phyloP scores from a whole-genome alignment of 2,113 vertebrate genomes.

The Apus apus region DNA sequence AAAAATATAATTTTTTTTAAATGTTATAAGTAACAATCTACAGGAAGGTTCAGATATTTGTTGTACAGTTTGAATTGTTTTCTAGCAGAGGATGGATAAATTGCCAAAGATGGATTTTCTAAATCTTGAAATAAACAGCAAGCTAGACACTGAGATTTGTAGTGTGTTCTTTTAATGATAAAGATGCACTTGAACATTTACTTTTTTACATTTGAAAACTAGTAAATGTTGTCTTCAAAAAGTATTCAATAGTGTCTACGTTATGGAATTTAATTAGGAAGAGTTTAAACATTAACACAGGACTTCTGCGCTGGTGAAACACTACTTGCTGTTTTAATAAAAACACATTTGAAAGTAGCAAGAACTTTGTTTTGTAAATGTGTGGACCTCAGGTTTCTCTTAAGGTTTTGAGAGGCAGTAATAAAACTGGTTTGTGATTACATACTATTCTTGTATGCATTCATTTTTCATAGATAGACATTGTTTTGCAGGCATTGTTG shows the following conservation, averaged over 20 bases:
- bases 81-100: not conserved
- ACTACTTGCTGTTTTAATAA: not conserved
- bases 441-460: not conserved
- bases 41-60: not conserved
- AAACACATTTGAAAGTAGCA: not conserved
- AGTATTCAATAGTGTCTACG: not conserved
- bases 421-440: not conserved
- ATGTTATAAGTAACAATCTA: not conserved
- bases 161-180: not conserved
- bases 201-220: not conserved
- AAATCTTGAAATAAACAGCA: not conserved
- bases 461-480: not conserved
- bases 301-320: not conserved
- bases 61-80: not conserved
- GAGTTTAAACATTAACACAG: not conserved
- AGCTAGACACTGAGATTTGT: not conserved
- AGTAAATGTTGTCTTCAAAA: not conserved
- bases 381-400: not conserved
- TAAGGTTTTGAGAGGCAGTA: not conserved
- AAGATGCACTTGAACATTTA: not conserved
- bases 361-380: not conserved
- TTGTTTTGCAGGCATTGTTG: not conserved
- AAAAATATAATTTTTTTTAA: not conserved
- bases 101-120: not conserved
- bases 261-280: not conserved